Evolutionary conservation across 2,888 invertebrate genomes (phyloP).

Genomic region (Athetis lepigone): DNA sequence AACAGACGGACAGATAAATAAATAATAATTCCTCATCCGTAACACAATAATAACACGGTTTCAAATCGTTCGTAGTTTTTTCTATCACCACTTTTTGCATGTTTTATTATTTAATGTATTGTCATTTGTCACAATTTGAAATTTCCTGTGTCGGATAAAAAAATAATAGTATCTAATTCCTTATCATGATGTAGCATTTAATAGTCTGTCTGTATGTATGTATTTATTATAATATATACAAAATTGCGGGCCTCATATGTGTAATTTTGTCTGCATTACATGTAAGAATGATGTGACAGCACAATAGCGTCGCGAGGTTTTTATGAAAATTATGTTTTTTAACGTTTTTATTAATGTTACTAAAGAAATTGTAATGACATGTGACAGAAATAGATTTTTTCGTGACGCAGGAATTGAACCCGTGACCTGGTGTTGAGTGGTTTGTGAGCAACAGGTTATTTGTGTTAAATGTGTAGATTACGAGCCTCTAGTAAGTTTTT

Average conservation of each 20-base stretch:
- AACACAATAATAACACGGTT: constrained; percentile 1
- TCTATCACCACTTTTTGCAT: constrained; percentile 29
- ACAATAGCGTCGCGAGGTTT: neutral
- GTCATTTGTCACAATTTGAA: constrained; percentile 49
- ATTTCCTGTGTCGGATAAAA: constrained; percentile 57
- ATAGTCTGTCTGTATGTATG: constrained; percentile 23
- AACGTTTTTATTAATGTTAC: neutral
- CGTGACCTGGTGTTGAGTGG: neutral
- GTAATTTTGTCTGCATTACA: constrained; percentile 11
- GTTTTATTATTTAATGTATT: constrained; percentile 51
- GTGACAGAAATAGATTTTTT: neutral
- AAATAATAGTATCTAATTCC: constrained; percentile 51
- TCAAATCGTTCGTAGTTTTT: constrained; percentile 19
- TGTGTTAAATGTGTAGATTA: too few species aligned
- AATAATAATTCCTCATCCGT: too few species aligned
- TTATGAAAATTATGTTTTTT: neutral
- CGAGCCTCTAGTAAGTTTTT: too few species aligned
- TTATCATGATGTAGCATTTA: constrained; percentile 45
- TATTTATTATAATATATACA: constrained; percentile 36
- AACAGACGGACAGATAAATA: too few species aligned
- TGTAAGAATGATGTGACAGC: constrained; percentile 17
- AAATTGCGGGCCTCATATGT: constrained; percentile 23
- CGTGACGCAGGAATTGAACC: neutral
- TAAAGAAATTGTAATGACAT: neutral
- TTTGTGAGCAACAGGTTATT: too few species aligned